Evolutionary conservation across 2,888 invertebrate genomes (phyloP), one percentile per base, ranked within the genome.

Genomic region (Neoaliturus tenellus): DNA sequence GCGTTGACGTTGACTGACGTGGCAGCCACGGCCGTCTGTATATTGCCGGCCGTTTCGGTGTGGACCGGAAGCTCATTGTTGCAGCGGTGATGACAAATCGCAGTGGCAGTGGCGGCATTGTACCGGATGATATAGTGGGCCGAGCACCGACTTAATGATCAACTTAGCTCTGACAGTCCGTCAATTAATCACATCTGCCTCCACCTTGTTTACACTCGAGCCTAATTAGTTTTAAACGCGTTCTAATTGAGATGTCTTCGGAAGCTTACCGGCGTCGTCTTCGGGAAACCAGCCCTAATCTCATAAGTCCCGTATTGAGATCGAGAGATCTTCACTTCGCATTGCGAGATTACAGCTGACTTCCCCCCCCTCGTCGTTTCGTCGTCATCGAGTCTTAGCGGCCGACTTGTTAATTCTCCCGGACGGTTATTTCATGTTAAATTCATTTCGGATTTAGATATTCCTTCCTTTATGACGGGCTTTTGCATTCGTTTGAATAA

Each of bases 151-250:
- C 87, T 87, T 88, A 88, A 88, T 88, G 87, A 88, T 88, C 87
- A 88, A 88, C 87, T 88, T 88, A 88, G 87, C 87, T 86, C 87
- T 87, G 88, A 88, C 88, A 88, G 87, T 85, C 85, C 87, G 87
- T 88, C 88, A 88, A 88, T 88, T 88, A 88, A 88, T 88, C 82
- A 82, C 75, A 39, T 75, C 31, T 28, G 48, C 55, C 55, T 28
- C 55, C 78, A 78, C 78, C 78, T 78, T 78, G 78, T 78, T 78
- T 78, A 78, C 78, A 78, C 55, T 55, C 6, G 28, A 12, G 33
- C 55, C 55, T 78, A 78, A 78, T 78, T 78, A 78, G 78, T 78
- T 78, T 78, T 55, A 78, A 78, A 78, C 78, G 78, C 55, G 78
- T 28, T 55, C 51, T 78, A 78, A 78, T 78, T 78, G 78, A 78